Conservation (phyloP, 2,113 vertebrate genomes). For the Scytalopus superciliaris region DNA sequence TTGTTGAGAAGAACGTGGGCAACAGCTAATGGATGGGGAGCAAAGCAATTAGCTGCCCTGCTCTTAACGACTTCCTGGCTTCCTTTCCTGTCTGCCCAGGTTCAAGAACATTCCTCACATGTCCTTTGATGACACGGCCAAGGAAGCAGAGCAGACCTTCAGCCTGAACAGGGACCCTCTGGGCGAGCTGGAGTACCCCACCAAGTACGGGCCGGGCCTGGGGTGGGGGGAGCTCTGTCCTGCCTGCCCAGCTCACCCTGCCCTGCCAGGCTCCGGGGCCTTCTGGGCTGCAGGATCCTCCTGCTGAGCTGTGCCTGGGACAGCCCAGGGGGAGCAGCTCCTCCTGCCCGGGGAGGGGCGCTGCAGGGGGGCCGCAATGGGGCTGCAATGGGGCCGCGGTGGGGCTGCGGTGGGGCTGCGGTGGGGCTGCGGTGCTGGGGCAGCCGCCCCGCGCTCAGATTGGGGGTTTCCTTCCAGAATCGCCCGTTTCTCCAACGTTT, state of each 20-base stretch:
- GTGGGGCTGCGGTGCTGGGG: too few relatives aligned
- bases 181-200: slow-evolving; percentile 93
- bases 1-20: fast-evolving
- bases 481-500: slow-evolving; percentile 90
- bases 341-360: too few relatives aligned
- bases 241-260: too few relatives aligned
- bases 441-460: background rate
- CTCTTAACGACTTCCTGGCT: background rate
- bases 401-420: too few relatives aligned
- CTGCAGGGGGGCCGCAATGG: fast-evolving
- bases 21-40: background rate
- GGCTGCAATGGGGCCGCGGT: too few relatives aligned
- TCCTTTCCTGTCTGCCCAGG: slow-evolving; percentile 63
- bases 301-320: fast-evolving
- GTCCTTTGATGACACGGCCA: slow-evolving; percentile 91
- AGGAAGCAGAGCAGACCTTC: slow-evolving; percentile 92
- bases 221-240: background rate
- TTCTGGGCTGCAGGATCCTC: background rate
- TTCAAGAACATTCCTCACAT: slow-evolving; percentile 97
- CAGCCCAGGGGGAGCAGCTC: background rate
- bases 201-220: slow-evolving; percentile 79
- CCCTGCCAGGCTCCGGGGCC: background rate
- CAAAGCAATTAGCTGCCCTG: background rate
- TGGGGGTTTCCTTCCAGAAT: slow-evolving; percentile 77
- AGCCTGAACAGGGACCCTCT: slow-evolving; percentile 86